Evolutionary conservation across 2,797 vertebrate species (phyloP), one percentile per base, ranked within the genome.

Genomic region (Novumbra hubbsi): DNA sequence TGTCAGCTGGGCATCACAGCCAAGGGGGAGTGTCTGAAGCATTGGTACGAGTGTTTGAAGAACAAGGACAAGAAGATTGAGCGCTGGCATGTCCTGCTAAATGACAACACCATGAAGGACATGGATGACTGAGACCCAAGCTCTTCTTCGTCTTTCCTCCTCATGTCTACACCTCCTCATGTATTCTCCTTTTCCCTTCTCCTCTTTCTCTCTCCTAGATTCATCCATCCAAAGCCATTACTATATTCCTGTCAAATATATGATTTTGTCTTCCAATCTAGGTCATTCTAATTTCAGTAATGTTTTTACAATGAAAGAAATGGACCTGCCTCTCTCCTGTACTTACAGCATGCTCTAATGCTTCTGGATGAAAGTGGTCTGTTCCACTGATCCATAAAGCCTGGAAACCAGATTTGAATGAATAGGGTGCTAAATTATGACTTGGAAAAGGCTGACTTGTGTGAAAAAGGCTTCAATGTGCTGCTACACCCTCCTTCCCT

Each of bases 51-150:
- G 77, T 98, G 97, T 63, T 87, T 99, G 77, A 99, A 98, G 90
- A 99, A 98, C 93, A 98, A 98, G 86, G 97, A 99, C 91, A 97
- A 97, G 95, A 96, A 93, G 88, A 96, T 97, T 0, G 96, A 99
- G 77, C 96, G 95, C 87, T 99, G 98, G 97, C 97, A 98, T 76
- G 95, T 96, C 70, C 94, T 99, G 27, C 90, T 97, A 27, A 95
- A 97, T 0, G 95, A 97, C 87, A 95, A 92, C 91, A 92, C 94
- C 0, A 83, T 90, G n/a, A 88, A 95, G 8, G 96, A 96, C 0
- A 57, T n/a, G 2, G 97, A 98, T 15, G 97, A 96, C 64, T 93
- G 68, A 90, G 62, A 2, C 3, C 0, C 30, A 78, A 19, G 21
- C 9, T 69, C 8, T 3, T 55, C 50, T 19, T 21, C 34, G n/a